Conservation (phyloP, 2,888 invertebrate species). For the Bombylius major region DNA sequence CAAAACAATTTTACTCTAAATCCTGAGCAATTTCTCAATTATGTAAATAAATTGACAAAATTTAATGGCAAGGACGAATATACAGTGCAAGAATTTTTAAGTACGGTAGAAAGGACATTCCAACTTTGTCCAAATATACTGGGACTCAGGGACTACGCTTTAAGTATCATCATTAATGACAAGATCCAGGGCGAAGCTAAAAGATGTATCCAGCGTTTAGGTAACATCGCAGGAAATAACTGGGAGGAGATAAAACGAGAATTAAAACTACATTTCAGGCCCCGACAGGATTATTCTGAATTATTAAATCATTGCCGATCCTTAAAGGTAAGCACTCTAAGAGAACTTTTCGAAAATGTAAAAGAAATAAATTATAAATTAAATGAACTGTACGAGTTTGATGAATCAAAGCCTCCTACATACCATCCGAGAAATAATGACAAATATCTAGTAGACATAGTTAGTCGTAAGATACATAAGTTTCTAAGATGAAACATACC, state of each 20-base stretch:
- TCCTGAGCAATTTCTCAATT: no score
- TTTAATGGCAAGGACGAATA: no score
- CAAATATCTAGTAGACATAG: conserved; percentile 4
- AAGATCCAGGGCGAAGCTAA: no score
- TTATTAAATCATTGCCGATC: not conserved
- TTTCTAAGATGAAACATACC: conserved; percentile 3
- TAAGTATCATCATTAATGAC: no score
- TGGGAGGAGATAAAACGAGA: not conserved
- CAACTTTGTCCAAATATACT: no score
- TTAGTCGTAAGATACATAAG: conserved; percentile 1
- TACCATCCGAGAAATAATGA: not conserved
- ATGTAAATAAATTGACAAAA: no score
- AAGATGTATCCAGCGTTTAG: no score
- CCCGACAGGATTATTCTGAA: not conserved
- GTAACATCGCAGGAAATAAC: no score
- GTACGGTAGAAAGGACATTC: no score
- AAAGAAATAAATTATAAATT: conserved; percentile 2
- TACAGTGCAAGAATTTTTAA: no score
- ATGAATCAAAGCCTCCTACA: not conserved
- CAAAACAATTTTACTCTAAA: not conserved
- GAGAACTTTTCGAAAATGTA: conserved; percentile 4
- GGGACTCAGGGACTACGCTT: no score
- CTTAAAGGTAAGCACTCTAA: not conserved
- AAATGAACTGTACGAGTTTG: conserved; percentile 2
- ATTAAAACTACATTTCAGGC: not conserved